These are phyloP conservation scores for Gastrophysa polygoni DNA, from an alignment of 2,888 invertebrate genomes.

Conservation along the genomic window DNA sequence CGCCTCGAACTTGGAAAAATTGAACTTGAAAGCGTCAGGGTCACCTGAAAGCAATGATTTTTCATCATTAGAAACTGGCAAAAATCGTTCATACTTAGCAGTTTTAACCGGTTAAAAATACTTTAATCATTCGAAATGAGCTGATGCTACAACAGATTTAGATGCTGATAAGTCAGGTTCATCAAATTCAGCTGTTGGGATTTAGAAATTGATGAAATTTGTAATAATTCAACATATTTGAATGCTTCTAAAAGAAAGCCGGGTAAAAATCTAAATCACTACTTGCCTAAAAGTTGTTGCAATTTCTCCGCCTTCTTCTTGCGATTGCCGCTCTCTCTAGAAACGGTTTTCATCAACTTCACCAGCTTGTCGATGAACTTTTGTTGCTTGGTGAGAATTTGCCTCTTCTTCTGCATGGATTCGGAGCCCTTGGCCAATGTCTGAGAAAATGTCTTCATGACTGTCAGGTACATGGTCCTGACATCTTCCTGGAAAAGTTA, in stretches of 20 bases:
- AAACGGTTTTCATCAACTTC: slow-evolving; percentile 83
- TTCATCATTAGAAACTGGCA: too few relatives aligned
- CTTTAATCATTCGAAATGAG: too few relatives aligned
- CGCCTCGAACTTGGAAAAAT: slow-evolving; percentile 89
- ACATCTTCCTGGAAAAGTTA: slow-evolving; percentile 49
- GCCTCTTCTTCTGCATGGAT: slow-evolving; percentile 75
- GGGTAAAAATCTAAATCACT: too few relatives aligned
- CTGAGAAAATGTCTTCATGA: slow-evolving; percentile 85
- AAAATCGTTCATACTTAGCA: too few relatives aligned
- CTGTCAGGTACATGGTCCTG: slow-evolving; percentile 85
- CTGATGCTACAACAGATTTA: too few relatives aligned
- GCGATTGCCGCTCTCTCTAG: slow-evolving; percentile 89
- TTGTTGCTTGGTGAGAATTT: slow-evolving; percentile 83
- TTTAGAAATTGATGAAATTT: too few relatives aligned
- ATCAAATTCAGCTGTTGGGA: too few relatives aligned
- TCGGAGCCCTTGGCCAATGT: slow-evolving; percentile 71
- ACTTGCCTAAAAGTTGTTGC: slow-evolving; percentile 80
- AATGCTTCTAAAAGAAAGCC: too few relatives aligned
- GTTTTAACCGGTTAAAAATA: too few relatives aligned
- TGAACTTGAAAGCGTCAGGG: slow-evolving; percentile 79
- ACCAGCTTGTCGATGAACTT: slow-evolving; percentile 91
- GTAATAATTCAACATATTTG: too few relatives aligned
- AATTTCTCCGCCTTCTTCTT: slow-evolving; percentile 91
- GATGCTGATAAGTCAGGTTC: too few relatives aligned
- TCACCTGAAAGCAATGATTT: too few relatives aligned